These are phyloP conservation scores for Natrix natrix DNA, from an alignment of 2,797 vertebrate genomes.

Conservation along the genomic window DNA sequence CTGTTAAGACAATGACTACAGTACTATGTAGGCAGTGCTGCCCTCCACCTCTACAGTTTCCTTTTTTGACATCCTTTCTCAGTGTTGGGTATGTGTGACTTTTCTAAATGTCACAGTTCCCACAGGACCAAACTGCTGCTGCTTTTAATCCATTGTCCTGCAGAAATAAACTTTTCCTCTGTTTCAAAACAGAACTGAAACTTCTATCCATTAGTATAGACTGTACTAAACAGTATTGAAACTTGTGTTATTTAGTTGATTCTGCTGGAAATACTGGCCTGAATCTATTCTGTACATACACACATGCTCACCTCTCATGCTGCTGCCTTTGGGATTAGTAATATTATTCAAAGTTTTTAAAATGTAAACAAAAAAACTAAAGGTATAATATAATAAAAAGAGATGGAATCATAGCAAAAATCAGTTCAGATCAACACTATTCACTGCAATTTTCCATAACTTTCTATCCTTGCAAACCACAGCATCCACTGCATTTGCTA, in stretches of 20 bases:
- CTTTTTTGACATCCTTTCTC: slow-evolving; percentile 51
- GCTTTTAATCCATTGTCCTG: background rate
- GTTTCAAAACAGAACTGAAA: fast-evolving
- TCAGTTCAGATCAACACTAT: background rate
- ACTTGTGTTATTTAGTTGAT: background rate
- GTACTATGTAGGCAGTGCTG: background rate
- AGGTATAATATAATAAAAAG: background rate
- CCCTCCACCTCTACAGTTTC: slow-evolving; percentile 27
- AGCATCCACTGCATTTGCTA: background rate
- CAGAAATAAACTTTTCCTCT: background rate
- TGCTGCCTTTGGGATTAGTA: background rate
- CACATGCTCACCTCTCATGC: background rate
- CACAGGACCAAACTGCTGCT: background rate
- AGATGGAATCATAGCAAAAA: background rate
- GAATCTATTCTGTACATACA: background rate
- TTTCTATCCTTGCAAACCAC: background rate
- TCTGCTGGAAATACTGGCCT: background rate
- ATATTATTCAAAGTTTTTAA: background rate
- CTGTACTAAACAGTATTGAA: background rate
- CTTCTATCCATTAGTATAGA: background rate
- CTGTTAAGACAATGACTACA: background rate
- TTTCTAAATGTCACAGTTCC: slow-evolving; percentile 34
- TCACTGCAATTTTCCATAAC: background rate
- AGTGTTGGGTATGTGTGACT: slow-evolving; percentile 19
- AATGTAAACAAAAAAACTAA: background rate